Conservation (phyloP, 2,113 vertebrate genomes). For the Leucosticte australis region DNA sequence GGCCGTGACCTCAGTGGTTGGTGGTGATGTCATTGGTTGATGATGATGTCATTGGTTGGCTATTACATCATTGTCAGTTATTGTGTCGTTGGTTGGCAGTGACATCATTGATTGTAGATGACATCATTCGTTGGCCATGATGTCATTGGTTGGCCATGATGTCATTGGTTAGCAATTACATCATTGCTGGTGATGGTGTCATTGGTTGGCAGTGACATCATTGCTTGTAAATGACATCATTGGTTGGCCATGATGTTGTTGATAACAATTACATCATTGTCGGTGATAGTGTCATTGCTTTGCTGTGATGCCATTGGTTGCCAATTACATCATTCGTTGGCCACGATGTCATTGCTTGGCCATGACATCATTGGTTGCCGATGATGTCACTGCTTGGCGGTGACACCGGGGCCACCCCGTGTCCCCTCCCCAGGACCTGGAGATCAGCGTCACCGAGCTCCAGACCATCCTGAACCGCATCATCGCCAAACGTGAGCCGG, state of each 20-base stretch:
- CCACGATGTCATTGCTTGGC: accelerated
- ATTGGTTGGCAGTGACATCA: too few species aligned
- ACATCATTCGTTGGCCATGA: too few species aligned
- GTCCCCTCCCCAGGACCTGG: constrained; percentile 80
- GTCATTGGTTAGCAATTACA: background rate
- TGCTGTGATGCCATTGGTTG: background rate
- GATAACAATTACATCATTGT: accelerated
- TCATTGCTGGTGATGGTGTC: background rate
- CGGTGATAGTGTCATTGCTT: accelerated
- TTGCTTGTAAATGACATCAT: background rate
- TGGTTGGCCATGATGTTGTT: accelerated
- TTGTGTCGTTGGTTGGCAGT: accelerated
- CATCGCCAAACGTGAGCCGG: constrained; percentile 86
- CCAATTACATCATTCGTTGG: too few species aligned
- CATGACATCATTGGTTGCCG: accelerated
- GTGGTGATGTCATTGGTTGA: background rate
- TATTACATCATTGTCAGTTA: too few species aligned
- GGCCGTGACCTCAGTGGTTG: accelerated
- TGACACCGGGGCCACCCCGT: accelerated
- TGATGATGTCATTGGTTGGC: background rate
- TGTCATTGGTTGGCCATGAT: too few species aligned
- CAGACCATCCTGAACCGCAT: constrained; percentile 91
- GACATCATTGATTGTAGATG: too few species aligned
- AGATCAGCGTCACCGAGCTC: constrained; percentile 87
- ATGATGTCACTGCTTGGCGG: accelerated